Evolutionary conservation across 92 coral and sea anemone genomes (phyloP), one percentile per base, ranked within the genome.

Genomic region (Epizoanthus scotinus): DNA sequence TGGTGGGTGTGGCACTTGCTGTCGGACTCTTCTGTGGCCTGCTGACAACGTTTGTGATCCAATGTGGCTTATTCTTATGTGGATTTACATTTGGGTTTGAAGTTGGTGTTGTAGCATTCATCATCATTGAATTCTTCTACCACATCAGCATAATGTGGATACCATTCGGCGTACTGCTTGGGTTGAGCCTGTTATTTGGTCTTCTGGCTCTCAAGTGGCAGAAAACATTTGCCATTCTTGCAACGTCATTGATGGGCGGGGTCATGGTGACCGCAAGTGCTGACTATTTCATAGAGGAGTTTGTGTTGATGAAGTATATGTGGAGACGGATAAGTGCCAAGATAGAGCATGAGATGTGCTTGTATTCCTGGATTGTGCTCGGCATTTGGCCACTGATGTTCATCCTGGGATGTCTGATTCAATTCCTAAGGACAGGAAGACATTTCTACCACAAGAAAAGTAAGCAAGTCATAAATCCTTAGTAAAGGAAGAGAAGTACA

Each of bases 51-150:
- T 90, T 95, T 47, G 94, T 93, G 83, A 83, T 65, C 13, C 88
- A 89, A 70, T 96, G 97, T 82, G 99, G 99, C 36, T 70, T 96
- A 42, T 96, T 96, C 91, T 82, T 93, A 13, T 90, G 91, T 9
- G 99, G 99, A 29, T 95, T 95, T 66, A 89, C 94, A 6, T 88
- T 93, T 70, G 99, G 99, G 28, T 95, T 95, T 68, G 90, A 91
- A 82, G 85, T 86, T 70, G 98, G 94, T 49, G 71, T 96, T 29
- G 94, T 90, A 14, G 79, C 75, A 9, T 84, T 93, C 88, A 80
- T 84, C 70, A 73, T 89, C 38, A 64, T 93, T 5, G 91, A 90
- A 61, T 85, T 89, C 60, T 87, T 91, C 56, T 82, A 79, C 72
- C 92, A 80, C 65, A 81, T 96, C 15, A 54, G 92, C 2, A 84